Conservation (phyloP, 2,888 invertebrate species). For the Orthosia cruda region DNA sequence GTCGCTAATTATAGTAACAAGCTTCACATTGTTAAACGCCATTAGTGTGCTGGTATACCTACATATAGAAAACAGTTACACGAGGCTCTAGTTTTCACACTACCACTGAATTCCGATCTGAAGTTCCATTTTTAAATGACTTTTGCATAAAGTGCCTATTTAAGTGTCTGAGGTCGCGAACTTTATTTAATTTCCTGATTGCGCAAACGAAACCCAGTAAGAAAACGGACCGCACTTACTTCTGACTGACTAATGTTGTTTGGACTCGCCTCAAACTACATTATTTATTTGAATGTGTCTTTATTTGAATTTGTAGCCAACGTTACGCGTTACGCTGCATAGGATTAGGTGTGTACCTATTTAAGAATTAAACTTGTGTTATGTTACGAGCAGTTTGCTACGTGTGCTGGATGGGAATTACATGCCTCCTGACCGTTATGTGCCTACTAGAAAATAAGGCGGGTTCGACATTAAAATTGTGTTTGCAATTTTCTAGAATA, state of each 20-base stretch:
- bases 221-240: too few relatives aligned
- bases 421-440: slow-evolving; percentile 41
- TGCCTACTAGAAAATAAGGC: slow-evolving; percentile 37
- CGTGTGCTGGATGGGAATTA: slow-evolving; percentile 61
- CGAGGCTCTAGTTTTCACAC: not conserved
- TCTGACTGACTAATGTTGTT: too few relatives aligned
- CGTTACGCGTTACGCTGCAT: too few relatives aligned
- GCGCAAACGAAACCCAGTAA: too few relatives aligned
- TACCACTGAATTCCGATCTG: slow-evolving; percentile 19
- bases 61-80: not conserved
- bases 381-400: slow-evolving; percentile 38
- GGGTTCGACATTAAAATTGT: slow-evolving; percentile 27
- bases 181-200: slow-evolving; percentile 57
- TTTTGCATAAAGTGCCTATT: slow-evolving; percentile 54
- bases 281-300: too few relatives aligned
- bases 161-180: slow-evolving; percentile 70
- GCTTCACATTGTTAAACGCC: slow-evolving; percentile 6
- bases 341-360: too few relatives aligned
- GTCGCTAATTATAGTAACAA: slow-evolving; percentile 31
- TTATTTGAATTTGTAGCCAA: too few relatives aligned
- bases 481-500: slow-evolving; percentile 36
- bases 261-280: too few relatives aligned
- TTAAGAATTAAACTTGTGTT: too few relatives aligned
- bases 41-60: slow-evolving; percentile 9
- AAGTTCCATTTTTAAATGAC: slow-evolving; percentile 42